A percentile compares a stretch with the other conserved stretches of the same genome.
These are phyloP conservation scores for Syrphus vitripennis DNA, from an alignment of 2,888 invertebrate species.

Conservation along the genomic window DNA sequence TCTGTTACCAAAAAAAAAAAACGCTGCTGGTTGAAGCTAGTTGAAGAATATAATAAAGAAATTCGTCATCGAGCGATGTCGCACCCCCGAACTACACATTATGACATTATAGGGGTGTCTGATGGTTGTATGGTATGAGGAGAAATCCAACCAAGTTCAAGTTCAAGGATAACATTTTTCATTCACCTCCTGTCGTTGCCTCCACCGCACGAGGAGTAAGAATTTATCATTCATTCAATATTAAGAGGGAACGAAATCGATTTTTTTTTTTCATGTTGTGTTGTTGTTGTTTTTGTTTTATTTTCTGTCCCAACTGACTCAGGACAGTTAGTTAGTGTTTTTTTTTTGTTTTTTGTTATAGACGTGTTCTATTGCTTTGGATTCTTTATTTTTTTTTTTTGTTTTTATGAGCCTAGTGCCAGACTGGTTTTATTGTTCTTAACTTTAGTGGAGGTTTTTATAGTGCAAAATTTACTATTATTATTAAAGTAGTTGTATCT, in stretches of 20 bases:
- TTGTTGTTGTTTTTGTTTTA: no score
- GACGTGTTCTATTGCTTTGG: slow-evolving; percentile 8
- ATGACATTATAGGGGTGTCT: no score
- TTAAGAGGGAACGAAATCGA: slow-evolving; percentile 45
- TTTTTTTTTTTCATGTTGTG: slow-evolving; percentile 39
- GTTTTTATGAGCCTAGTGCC: slow-evolving; percentile 56
- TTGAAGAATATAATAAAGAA: background rate
- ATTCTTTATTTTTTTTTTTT: background rate
- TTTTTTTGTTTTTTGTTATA: background rate
- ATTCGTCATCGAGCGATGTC: slow-evolving; percentile 9
- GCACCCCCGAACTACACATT: background rate
- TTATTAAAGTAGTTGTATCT: no score
- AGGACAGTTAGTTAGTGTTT: background rate
- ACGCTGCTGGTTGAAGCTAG: background rate
- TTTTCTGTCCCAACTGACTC: background rate
- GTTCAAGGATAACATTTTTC: slow-evolving; percentile 56
- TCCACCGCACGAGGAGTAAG: background rate
- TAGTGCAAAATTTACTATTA: slow-evolving; percentile 1
- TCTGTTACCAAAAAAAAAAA: background rate
- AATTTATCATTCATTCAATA: slow-evolving; percentile 53
- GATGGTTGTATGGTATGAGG: background rate
- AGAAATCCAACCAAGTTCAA: slow-evolving; percentile 47
- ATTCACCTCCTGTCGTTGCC: slow-evolving; percentile 28
- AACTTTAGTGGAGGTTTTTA: slow-evolving; percentile 29
- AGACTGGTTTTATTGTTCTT: slow-evolving; percentile 60